A percentile compares a stretch with the other conserved stretches of the same genome.
Evolutionary conservation across 1,140 invertebrate genomes (phyloP).

Genomic region (Magallana angulata): DNA sequence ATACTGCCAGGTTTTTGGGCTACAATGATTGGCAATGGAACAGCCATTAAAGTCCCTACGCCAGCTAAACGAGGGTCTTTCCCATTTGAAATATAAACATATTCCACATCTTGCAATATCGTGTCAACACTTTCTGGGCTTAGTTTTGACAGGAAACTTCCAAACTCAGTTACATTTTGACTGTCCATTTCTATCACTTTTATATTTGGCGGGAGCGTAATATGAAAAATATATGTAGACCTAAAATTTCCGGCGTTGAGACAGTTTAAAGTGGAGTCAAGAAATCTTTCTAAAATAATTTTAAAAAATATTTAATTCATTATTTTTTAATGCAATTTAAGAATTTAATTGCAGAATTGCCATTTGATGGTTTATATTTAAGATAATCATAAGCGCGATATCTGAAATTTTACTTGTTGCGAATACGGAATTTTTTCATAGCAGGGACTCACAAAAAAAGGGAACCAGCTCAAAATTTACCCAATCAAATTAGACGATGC

Average conservation of each 20-base stretch:
- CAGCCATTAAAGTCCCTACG: constrained; percentile 5
- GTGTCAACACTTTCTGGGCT: constrained; percentile 39
- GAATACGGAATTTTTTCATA: neutral
- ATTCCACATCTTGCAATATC: constrained; percentile 41
- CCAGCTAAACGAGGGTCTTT: constrained; percentile 18
- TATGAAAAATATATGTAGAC: neutral
- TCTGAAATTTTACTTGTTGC: neutral
- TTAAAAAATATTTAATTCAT: no score
- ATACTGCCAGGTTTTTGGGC: constrained; percentile 38
- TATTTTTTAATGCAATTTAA: no score
- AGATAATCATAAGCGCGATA: no score
- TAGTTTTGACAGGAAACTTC: constrained; percentile 43
- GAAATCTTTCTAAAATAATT: no score
- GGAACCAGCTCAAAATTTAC: neutral
- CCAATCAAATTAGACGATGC: neutral
- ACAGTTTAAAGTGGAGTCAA: no score
- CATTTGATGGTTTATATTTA: no score
- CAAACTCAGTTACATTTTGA: neutral
- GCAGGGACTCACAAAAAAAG: neutral
- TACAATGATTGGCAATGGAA: constrained; percentile 43
- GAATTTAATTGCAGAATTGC: no score
- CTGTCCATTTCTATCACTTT: neutral
- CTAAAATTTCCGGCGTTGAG: neutral
- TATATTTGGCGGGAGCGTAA: constrained; percentile 16
- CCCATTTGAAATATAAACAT: constrained; percentile 30